These are phyloP conservation scores for Butastur rufipennis DNA, from an alignment of 2,113 vertebrate species.

Conservation along the genomic window DNA sequence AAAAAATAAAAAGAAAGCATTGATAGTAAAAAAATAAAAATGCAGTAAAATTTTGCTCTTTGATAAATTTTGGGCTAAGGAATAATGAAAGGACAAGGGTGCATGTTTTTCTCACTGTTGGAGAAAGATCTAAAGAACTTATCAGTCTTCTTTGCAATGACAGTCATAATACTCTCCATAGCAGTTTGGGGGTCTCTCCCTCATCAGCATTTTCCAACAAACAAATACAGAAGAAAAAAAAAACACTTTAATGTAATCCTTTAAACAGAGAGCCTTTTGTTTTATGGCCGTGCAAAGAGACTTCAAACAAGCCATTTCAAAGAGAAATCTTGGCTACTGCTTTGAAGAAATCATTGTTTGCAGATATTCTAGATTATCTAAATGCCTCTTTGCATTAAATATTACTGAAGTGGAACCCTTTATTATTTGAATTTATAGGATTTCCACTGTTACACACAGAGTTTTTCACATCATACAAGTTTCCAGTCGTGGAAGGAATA, in stretches of 20 bases:
- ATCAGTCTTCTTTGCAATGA: slow-evolving; percentile 46
- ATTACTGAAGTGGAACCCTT: background rate
- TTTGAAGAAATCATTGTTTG: slow-evolving; percentile 42
- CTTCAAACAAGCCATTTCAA: slow-evolving; percentile 35
- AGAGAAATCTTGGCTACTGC: slow-evolving; percentile 1
- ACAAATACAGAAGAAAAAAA: background rate
- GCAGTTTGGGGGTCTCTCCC: background rate
- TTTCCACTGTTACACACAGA: background rate
- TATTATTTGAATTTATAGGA: background rate
- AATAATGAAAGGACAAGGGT: slow-evolving; percentile 26
- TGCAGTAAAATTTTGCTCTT: background rate
- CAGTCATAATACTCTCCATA: background rate
- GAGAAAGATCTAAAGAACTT: slow-evolving; percentile 61
- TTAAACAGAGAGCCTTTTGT: slow-evolving; percentile 54
- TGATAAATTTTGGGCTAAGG: slow-evolving; percentile 24
- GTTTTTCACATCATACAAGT: background rate
- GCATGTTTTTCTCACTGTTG: slow-evolving; percentile 33
- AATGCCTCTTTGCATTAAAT: slow-evolving; percentile 13
- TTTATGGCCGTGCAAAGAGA: background rate
- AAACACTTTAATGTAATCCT: slow-evolving; percentile 10
- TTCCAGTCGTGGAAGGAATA: background rate
- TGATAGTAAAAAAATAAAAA: background rate
- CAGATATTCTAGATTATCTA: background rate
- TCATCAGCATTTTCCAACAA: background rate
- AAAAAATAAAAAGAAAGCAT: background rate